Evolutionary conservation across 2,797 vertebrate genomes (phyloP), one percentile per base, ranked within the genome.

Genomic region (Bucorvus abyssinicus): DNA sequence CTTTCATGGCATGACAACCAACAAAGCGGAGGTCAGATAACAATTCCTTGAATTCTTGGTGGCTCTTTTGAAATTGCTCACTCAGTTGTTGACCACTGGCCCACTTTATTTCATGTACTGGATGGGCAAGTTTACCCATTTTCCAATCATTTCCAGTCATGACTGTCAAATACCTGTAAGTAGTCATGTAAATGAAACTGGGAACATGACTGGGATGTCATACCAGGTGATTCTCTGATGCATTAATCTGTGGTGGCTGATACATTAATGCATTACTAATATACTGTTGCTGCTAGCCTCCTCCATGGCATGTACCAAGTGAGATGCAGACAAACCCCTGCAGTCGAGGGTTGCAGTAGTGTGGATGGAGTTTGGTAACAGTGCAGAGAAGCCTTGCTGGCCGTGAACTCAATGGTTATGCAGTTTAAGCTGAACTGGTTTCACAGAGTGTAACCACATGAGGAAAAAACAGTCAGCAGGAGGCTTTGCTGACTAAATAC

Each of bases 221-320:
- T 24, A 57, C 50, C 90, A 94, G 86, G 38, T 91, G 70, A 80
- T 96, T 44, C 75, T 79, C 36, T 86, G 77, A 36, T 82, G 52
- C 71, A 53, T 47, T 38, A 70, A 6, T n/a, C 53, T 47, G 13
- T 5, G 1, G 36, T 63, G 38, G n/a, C 70, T 60, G 38, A 45
- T 50, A 69, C 52, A n/a, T 91, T 26, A 22, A 10, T 6, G 5
- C 59, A 23, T 52, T 76, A 8, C 12, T 67, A 20, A 59, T 19
- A 13, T 11, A 5, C 19, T 17, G 0, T 40, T 59, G 19, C 10
- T 78, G 44, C 45, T 84, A 26, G 27, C 4, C 10, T n/a, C 53
- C 53, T 44, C 52, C 22, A 0, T n/a, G 60, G 44, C 56, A n/a
- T 0, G 0, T 6, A 8, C 6, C 12, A 61, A 14, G 40, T 59